Evolutionary conservation across 2,888 invertebrate genomes (phyloP), one percentile per base, ranked within the genome.

Genomic region (Unio delphinus): DNA sequence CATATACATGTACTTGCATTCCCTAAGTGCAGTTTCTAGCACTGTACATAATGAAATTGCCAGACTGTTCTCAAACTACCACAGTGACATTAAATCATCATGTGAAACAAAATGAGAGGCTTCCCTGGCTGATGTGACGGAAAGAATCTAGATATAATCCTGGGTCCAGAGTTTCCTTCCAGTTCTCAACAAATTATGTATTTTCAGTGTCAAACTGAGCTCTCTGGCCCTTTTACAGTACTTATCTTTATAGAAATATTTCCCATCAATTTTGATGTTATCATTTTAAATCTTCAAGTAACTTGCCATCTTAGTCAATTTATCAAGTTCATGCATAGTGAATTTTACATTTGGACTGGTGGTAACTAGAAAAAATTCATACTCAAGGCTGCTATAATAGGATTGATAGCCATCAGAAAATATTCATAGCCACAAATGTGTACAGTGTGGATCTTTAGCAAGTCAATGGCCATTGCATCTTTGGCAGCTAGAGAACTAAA

Each of bases 261-360:
- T 61, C 17, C 67, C 61, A 67, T 67, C 67, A 55, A 56, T 55
- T 34, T 57, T 60, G 56, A 67, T 67, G 20, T 67, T 23, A 55
- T 67, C 61, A 61, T 67, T 62, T 26, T 62, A 54, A 55, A 62
- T 45, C 56, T 61, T 61, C 26, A 62, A 28, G 18, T 3, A 62
- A 4, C 20, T 15, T 45, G 54, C 62, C 26, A 56, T n/a, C 55
- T 61, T 62, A 30, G 62, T 23, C 60, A 67, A 5, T 20, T 55
- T 60, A 60, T 67, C 61, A 30, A 67, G 60, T 61, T 67, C 67
- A 67, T 67, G 67, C 45, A 61, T 45, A n/a, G 55, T 55, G 18
- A 67, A 26, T 61, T 61, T 61, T n/a, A 62, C 60, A 61, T 61
- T 61, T 67, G 62, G 62, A 7, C 67, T 55, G 34, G 55, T 30